A percentile compares a stretch with the other conserved stretches of the same genome.
Evolutionary conservation across 30 jellyfish, hydroid and myxozoan genomes (phyloP).

Genomic region (Haliclystus octoradiatus): DNA sequence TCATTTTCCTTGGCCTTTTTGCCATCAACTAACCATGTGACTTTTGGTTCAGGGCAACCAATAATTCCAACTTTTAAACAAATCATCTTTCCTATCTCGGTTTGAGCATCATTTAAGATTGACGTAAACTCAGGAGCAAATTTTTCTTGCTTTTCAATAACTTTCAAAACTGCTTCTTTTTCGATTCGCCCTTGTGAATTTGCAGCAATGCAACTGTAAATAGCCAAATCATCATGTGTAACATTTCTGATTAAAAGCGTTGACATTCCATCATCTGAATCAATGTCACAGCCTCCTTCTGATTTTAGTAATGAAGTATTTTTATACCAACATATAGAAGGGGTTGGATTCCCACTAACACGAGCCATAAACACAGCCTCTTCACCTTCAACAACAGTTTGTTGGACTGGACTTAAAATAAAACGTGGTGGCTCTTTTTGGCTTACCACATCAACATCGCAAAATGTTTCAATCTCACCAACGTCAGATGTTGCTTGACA

Average conservation of each 20-base stretch:
- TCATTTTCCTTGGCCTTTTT: background rate
- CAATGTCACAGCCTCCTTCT: constrained; percentile 7
- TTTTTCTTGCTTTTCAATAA: background rate
- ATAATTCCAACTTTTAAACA: constrained; percentile 42
- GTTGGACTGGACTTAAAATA: constrained; percentile 1
- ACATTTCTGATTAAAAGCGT: background rate
- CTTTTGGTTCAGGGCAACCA: constrained; percentile 60
- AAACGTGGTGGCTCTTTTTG: constrained; percentile 3
- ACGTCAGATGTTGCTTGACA: constrained; percentile 34
- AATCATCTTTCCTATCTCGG: constrained; percentile 11
- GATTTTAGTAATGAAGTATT: background rate
- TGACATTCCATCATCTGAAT: constrained; percentile 16
- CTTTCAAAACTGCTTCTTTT: background rate
- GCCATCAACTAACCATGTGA: constrained; percentile 26
- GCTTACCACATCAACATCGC: constrained; percentile 22
- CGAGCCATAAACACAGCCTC: background rate
- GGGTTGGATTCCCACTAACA: constrained; percentile 8
- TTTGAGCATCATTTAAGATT: constrained; percentile 31
- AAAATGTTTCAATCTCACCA: constrained; percentile 34
- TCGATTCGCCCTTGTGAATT: background rate
- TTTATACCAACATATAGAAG: constrained; percentile 15
- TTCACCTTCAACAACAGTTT: constrained; percentile 8
- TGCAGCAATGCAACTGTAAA: background rate
- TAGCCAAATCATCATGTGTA: background rate
- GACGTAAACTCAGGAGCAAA: constrained; percentile 59